phyloP scores from a whole-genome alignment of 2,113 vertebrate species.

The Chroicocephalus ridibundus region DNA sequence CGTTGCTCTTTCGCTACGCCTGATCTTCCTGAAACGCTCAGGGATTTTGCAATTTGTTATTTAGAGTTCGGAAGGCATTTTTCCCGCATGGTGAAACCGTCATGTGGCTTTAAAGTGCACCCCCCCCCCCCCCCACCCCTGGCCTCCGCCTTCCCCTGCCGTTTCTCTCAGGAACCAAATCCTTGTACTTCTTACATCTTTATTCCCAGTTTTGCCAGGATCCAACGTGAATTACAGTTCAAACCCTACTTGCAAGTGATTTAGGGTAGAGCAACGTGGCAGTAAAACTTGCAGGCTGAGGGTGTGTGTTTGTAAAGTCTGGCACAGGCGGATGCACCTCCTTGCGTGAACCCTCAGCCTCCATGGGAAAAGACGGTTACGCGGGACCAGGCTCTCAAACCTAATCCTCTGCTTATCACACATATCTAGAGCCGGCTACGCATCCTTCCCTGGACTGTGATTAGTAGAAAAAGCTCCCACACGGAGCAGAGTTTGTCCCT shows the following conservation, averaged over 20 bases:
- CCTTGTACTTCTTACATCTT: not conserved
- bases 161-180: constrained; percentile 20
- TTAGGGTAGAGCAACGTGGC: constrained; percentile 41
- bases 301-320: not conserved
- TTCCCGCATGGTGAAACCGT: not conserved
- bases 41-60: constrained; percentile 13
- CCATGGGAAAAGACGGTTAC: not conserved
- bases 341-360: not conserved
- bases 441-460: not conserved
- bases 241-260: not conserved
- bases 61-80: not conserved
- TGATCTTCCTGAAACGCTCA: not conserved
- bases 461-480: constrained; percentile 1
- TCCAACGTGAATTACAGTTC: not conserved
- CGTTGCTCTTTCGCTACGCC: not conserved
- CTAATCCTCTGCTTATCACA: not conserved
- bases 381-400: not conserved
- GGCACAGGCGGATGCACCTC: not conserved
- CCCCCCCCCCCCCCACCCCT: rapidly evolving
- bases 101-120: not conserved
- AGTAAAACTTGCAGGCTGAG: not conserved
- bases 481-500: not conserved
- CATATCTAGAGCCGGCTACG: not conserved
- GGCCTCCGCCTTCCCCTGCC: not conserved
- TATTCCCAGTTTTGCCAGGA: not conserved